Base-by-base conservation (phyloP, 2,113 vertebrate species). In the Melanerpes aurifrons region DNA sequence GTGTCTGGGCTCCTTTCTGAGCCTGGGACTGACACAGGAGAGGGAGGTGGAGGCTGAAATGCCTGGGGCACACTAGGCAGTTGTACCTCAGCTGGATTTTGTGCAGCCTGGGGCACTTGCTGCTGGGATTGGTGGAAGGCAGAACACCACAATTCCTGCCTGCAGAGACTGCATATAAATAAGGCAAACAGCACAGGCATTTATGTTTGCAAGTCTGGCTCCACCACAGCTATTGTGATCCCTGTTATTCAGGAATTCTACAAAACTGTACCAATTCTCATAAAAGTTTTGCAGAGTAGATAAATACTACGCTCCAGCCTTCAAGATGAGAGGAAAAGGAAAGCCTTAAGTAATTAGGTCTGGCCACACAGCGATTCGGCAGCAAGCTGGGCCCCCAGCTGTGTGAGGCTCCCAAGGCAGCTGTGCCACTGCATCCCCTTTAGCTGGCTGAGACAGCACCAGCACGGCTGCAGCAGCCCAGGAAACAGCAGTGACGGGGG, bases 221-320 rank as follows among this genome's bases (percentile, higher is more conserved):
- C 76, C 5, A 6, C 48, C 1, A 6, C 73, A 47, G 90, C 95
- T 93, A 94, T 95, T 96, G 94, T 96, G 83, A 88, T 93, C 86
- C 47, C 56, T 15, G 70, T 72, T 92, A 90, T 56, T 83, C 72
- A 90, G 86, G 93, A 95, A 94, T 94, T 86, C 92, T 91, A 87
- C 89, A 91, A 87, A 96, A 82, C 75, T 9, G 0, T 84, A 94
- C 91, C 82, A 91, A 72, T 82, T 71, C 90, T 83, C 76, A 90
- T 94, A 86, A 94, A 96, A 95, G 85, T 92, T 94, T 83, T 79
- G 93, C 80, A 79, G 92, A 66, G 87, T 19, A 90, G 93, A 92
- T 96, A 96, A 90, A 87, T 90, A 72, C 80, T 91, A 6, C 28
- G 3, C 73, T 86, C 14, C 73, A 66, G 87, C 67, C 20, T 12